Base-by-base conservation (phyloP, 2,888 invertebrate species). In the Dione vanillae region DNA sequence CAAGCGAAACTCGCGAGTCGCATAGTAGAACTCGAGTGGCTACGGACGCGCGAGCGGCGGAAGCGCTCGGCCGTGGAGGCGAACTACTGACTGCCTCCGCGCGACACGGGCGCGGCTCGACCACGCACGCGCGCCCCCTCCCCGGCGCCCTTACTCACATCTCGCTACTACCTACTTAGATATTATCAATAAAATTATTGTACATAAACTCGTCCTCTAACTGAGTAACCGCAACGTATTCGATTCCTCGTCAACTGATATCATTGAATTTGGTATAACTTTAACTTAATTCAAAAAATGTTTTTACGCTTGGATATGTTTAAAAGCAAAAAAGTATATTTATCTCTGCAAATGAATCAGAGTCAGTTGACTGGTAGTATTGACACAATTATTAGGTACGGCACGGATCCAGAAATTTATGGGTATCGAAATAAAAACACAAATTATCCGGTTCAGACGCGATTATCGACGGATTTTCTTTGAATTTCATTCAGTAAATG, bases 181-280 rank as follows among this genome's bases (percentile, higher is more conserved):
- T 92, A 91, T 92, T 91, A 92, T 92, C 92, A 92, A 92, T 92
- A 92, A 91, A 91, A 90, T 90, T 89, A 92, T 91, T 90, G 86
- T 88, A 88, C 86, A 88, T 83, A 79, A 88, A 89, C 85, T 88
- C 84, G 79, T 84, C 85, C 79, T 49, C 5, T 49, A 49, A 64
- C 49, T 35, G 49, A 49, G 37, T 19, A 49, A 37, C 37, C 49
- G 64, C 10, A 64, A 64, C 19, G 37, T 35, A 45, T 27, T 27
- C n/a, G 11, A 45, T 61, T 61, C 45, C 45, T 27, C 61, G n/a
- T 5, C 10, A 61, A 27, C n/a, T 45, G 45, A n/a, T 45, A 27
- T 14, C 27, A 45, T n/a, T n/a, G 1, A 61, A 61, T 12, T 45
- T 8, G 27, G 10, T 45, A 27, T n/a, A 43, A 27, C 27, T 20